Base-by-base conservation (phyloP, 2,113 vertebrate species). In the Stegostoma tigrinum region DNA sequence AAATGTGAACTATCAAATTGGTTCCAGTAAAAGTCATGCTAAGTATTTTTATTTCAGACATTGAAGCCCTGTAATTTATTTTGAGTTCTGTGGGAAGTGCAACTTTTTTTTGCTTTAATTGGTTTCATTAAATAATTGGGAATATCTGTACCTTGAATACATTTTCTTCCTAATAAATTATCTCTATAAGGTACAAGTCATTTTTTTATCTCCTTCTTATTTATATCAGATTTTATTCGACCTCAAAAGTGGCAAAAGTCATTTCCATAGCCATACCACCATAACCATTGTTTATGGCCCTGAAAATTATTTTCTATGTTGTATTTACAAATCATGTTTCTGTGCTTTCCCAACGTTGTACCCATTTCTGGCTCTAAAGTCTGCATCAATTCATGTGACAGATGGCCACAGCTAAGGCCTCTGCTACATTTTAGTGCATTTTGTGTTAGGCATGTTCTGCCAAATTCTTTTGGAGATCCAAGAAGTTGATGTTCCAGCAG, bases 401-500 rank as follows among this genome's bases (percentile, higher is more conserved):
- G 91, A 45, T 45, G 64, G 91, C 38, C 66, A 94, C 27, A 67
- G 38, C 64, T 67, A 94, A 94, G 27, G 64, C 64, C n/a, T 93
- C 19, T 27, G 21, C 66, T 94, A 15, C 64, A 94, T 64, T 67
- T 94, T 94, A 67, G 34, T 94, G 64, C 12, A 68, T 68, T 68
- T 94, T 70, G 38, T 38, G 21, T 14, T 17, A 2, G 48, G 91
- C 38, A 67, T 42, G 38, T 94, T 70, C 91, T 67, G 64, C 90
- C 61, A 67, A 42, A 68, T 34, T 94, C 91, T 94, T 67, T 94
- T 70, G 91, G 91, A 68, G 38, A 45, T 38, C 38, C 66, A 42
- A 94, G 66, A 68, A 94, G 70, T 94, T 27, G 90, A 93, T n/a
- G 91, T 94, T 94, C 91, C 66, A 45, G 66, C n/a, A 94, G 66